Conservation (phyloP, 2,113 vertebrate species). For the Conger conger region DNA sequence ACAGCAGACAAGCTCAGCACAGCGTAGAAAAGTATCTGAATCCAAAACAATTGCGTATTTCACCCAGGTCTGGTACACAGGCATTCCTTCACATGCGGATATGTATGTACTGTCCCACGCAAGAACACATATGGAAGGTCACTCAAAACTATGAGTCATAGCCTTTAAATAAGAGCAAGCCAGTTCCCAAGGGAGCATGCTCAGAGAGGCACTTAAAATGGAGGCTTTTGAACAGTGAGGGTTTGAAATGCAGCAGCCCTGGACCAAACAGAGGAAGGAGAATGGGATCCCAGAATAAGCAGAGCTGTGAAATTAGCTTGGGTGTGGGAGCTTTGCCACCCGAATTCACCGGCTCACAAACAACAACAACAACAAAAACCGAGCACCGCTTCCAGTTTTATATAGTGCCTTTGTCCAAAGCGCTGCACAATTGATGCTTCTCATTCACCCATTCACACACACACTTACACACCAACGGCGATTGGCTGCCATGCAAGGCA, state of each 20-base stretch:
- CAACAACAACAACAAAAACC: not conserved
- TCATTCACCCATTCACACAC: too few species aligned
- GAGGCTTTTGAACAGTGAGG: not conserved
- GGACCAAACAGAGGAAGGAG: not conserved
- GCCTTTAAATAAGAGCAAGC: not conserved
- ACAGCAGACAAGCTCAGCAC: too few species aligned
- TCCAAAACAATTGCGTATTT: too few species aligned
- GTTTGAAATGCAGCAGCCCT: not conserved
- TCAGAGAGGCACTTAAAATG: not conserved
- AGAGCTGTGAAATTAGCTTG: too few species aligned
- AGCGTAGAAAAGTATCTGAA: too few species aligned
- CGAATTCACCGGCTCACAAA: not conserved
- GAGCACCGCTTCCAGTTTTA: not conserved
- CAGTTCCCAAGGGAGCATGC: not conserved
- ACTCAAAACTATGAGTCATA: not conserved
- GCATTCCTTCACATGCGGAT: not conserved
- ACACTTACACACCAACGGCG: too few species aligned
- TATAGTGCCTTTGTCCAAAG: too few species aligned
- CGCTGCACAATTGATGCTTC: too few species aligned
- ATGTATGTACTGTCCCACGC: not conserved
- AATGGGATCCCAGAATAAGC: too few species aligned
- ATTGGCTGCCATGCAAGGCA: too few species aligned
- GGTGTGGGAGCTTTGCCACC: too few species aligned
- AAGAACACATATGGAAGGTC: not conserved
- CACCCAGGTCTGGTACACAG: too few species aligned